Percentiles rank a stretch among this genome's conserved stretches.
phyloP scores from a whole-genome alignment of 2,888 invertebrate genomes.

The Sinodicranocentrus sp. region DNA sequence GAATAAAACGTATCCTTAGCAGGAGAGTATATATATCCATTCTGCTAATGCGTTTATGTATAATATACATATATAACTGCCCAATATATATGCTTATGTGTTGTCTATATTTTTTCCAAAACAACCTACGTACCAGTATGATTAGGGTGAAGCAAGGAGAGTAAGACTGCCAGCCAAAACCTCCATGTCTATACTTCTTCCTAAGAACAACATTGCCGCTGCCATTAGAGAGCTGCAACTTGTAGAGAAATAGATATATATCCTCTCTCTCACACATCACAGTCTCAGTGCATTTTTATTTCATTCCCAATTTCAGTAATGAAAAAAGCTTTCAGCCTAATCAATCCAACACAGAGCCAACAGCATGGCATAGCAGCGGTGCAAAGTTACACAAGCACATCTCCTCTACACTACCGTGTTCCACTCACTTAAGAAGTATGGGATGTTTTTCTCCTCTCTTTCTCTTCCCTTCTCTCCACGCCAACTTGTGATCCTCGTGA shows the following conservation, averaged over 20 bases:
- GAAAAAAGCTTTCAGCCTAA: conserved; percentile 77
- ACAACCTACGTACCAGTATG: conserved; percentile 20
- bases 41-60: conserved; percentile 52
- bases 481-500: conserved; percentile 50
- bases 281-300: conserved; percentile 74
- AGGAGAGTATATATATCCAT: conserved; percentile 43
- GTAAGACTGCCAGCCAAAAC: conserved; percentile 37
- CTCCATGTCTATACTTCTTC: conserved; percentile 14
- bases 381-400: neutral
- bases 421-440: neutral
- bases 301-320: conserved; percentile 76
- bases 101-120: neutral
- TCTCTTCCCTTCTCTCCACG: conserved; percentile 38
- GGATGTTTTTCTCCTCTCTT: conserved; percentile 3
- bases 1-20: conserved; percentile 10
- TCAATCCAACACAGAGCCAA: conserved; percentile 72
- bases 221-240: neutral
- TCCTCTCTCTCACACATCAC: conserved; percentile 45
- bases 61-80: conserved; percentile 24
- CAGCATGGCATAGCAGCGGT: conserved; percentile 17
- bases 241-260: conserved; percentile 34
- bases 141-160: conserved; percentile 40
- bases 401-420: neutral
- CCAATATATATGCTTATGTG: neutral
- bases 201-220: neutral